phyloP scores from a whole-genome alignment of 1,140 invertebrate genomes.

The Papilio polyxenes region DNA sequence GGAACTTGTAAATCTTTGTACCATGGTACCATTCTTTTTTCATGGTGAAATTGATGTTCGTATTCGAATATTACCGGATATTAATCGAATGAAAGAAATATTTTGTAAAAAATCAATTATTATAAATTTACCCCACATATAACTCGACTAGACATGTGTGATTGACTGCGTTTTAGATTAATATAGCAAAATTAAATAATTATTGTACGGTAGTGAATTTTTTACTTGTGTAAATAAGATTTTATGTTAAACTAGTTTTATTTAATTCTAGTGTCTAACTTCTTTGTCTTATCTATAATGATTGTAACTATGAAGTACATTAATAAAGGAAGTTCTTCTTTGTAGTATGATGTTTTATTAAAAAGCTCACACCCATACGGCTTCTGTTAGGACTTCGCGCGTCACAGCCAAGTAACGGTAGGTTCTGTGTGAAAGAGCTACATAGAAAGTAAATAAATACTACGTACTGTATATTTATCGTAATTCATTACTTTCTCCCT shows the following conservation, averaged over 20 bases:
- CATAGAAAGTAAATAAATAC: no score
- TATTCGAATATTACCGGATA: neutral
- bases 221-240: conserved; percentile 38
- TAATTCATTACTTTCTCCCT: no score
- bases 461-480: no score
- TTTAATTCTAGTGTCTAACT: conserved; percentile 29
- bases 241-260: conserved; percentile 32
- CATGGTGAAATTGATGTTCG: conserved; percentile 24
- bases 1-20: neutral
- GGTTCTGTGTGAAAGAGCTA: no score
- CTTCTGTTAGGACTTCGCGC: no score
- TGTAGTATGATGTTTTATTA: neutral
- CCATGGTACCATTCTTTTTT: neutral
- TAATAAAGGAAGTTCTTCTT: conserved; percentile 32
- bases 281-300: conserved; percentile 21
- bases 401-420: no score
- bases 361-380: neutral
- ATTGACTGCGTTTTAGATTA: conserved; percentile 16
- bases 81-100: neutral
- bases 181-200: neutral
- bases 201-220: conserved; percentile 25
- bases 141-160: conserved; percentile 17
- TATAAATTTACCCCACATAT: conserved; percentile 9
- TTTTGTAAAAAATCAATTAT: conserved; percentile 24
- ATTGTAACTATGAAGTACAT: conserved; percentile 27